A percentile compares a stretch with the other conserved stretches of the same genome.
Evolutionary conservation across 2,797 vertebrate species (phyloP).

Genomic region (Anguilla anguilla): DNA sequence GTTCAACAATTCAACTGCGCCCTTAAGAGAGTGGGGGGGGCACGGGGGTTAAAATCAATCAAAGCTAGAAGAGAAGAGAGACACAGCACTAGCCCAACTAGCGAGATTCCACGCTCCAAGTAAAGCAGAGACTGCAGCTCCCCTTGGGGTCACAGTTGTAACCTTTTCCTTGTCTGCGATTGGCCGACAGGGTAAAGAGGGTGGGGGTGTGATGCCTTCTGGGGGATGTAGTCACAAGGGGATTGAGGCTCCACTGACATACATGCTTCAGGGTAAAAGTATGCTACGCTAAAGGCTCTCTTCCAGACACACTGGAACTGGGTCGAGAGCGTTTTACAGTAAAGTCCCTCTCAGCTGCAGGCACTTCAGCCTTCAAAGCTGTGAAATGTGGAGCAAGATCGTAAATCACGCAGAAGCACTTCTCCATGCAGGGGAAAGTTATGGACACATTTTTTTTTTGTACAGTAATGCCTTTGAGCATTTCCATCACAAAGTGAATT

Average conservation of each 20-base stretch:
- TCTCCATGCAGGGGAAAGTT: background rate
- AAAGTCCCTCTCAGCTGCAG: background rate
- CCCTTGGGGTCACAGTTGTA: background rate
- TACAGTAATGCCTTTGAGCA: background rate
- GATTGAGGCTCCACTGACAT: background rate
- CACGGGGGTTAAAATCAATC: background rate
- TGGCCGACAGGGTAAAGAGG: background rate
- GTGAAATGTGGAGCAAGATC: background rate
- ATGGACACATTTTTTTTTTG: background rate
- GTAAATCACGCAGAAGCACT: background rate
- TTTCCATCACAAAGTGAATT: background rate
- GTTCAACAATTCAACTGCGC: conserved; percentile 12
- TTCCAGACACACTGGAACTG: background rate
- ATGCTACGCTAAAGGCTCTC: no score
- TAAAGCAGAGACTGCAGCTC: background rate
- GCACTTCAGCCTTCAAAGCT: background rate
- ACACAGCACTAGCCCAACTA: background rate
- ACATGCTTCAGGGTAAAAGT: background rate
- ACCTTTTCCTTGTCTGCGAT: conserved; percentile 21
- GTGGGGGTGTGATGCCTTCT: background rate
- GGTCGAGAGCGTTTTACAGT: background rate
- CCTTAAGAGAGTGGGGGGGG: background rate
- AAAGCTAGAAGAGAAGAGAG: conserved; percentile 24
- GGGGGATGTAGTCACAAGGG: background rate
- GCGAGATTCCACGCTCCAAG: background rate